Percentiles rank a stretch among this genome's conserved stretches.
phyloP scores from a whole-genome alignment of 2,888 invertebrate species.

The Cetonia aurata region DNA sequence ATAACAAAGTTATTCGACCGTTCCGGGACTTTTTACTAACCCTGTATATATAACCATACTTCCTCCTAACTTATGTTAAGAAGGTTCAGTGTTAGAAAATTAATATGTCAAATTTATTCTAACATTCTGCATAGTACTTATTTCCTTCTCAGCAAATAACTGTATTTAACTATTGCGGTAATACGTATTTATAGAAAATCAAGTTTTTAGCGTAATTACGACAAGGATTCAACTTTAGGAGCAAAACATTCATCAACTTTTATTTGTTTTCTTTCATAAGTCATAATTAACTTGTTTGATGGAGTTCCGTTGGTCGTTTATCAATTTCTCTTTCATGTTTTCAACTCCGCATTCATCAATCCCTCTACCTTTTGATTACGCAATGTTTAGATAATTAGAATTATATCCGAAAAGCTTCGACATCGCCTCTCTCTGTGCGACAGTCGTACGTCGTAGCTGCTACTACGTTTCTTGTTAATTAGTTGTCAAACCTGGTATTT shows the following conservation, averaged over 20 bases:
- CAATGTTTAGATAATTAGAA: conserved; percentile 38
- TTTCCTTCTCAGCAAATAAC: too few relatives aligned
- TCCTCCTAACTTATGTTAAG: too few relatives aligned
- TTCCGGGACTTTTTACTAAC: too few relatives aligned
- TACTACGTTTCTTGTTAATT: conserved; percentile 47
- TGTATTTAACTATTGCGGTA: too few relatives aligned
- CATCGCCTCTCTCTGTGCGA: conserved; percentile 5
- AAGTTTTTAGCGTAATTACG: too few relatives aligned
- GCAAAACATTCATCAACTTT: conserved; percentile 1
- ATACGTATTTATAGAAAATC: too few relatives aligned
- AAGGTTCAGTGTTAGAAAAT: too few relatives aligned
- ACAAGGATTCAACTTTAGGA: not conserved
- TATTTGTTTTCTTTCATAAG: not conserved
- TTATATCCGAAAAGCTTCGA: conserved; percentile 23
- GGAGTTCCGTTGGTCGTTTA: conserved; percentile 12
- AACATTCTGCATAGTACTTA: too few relatives aligned
- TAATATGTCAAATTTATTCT: too few relatives aligned
- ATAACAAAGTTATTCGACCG: too few relatives aligned
- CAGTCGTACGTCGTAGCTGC: conserved; percentile 12
- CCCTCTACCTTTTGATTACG: conserved; percentile 26
- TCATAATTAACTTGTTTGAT: conserved; percentile 35
- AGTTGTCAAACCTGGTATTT: conserved; percentile 47
- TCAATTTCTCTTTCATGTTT: conserved; percentile 34
- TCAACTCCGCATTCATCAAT: conserved; percentile 15
- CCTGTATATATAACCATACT: too few relatives aligned